Percentiles rank a stretch among this genome's conserved stretches.
Evolutionary conservation across 2,797 vertebrate genomes (phyloP).

Genomic region (Notolepis coatsorum): DNA sequence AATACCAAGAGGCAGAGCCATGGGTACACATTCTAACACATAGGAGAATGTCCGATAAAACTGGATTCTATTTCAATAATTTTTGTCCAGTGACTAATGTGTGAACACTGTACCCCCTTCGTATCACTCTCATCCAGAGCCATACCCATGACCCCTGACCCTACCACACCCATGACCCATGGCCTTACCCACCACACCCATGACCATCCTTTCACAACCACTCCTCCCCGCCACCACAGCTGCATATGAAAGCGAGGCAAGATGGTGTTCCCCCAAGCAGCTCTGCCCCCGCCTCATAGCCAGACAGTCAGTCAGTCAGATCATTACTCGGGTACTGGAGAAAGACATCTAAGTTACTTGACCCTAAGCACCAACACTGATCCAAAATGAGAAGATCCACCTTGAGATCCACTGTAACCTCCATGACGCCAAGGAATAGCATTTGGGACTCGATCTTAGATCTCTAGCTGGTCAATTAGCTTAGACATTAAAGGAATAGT

Average conservation of each 20-base stretch:
- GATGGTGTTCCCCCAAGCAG: constrained; percentile 66
- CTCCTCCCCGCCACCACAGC: constrained; percentile 65
- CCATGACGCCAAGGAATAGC: neutral
- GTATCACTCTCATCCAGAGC: neutral
- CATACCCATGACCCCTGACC: neutral
- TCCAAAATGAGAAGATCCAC: neutral
- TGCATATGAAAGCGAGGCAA: constrained; percentile 70
- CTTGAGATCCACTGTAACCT: no score
- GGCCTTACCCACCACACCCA: neutral
- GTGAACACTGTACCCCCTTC: neutral
- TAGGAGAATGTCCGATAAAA: no score
- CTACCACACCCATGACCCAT: constrained; percentile 2
- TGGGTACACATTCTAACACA: no score
- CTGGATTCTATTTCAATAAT: no score
- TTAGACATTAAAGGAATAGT: no score
- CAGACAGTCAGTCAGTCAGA: constrained; percentile 71
- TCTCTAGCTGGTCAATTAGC: no score
- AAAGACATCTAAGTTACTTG: neutral
- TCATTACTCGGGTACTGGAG: constrained; percentile 68
- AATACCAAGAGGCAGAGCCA: no score
- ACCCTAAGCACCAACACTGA: neutral
- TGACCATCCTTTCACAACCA: neutral
- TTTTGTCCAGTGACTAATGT: no score
- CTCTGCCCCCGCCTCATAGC: constrained; percentile 75
- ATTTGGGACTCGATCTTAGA: neutral